Base-by-base conservation (phyloP, 2,888 invertebrate genomes). In the Hipparchia sbordonii region DNA sequence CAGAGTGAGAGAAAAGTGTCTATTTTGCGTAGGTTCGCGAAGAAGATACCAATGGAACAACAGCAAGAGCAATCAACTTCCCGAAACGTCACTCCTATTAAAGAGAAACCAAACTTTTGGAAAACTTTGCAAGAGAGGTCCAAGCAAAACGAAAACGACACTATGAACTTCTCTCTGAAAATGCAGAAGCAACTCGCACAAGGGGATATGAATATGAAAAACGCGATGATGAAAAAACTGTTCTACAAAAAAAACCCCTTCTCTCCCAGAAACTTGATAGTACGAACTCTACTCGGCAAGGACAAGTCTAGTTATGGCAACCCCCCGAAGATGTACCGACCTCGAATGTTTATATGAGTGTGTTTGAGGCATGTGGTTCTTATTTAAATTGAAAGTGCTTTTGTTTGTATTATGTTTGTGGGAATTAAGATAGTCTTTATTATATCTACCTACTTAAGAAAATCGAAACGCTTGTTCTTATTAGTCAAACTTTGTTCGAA, bases 231-330 rank as follows among this genome's bases (percentile, higher is more conserved):
- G 0, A 89, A 88, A 68, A 92, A 90, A 74, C 70, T 93, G 72
- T 90, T 93, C 76, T 74, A 87, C 66, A 92, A 91, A 78, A 85
- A 82, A 59, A 93, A 92, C 80, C 93, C 92, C 1, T 92, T 93
- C 71, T 91, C 92, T 7, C 87, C 90, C 0, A 82, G 85, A 54
- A 92, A 93, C 73, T 78, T 90, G 51, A 84, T 92, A 23, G 76
- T 92, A 39, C 86, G 80, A 74, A 90, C 92, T 6, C 75, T 93
- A 60, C 79, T 93, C 62, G 91, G 90, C 2, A 91, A 85, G 78
- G 90, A 92, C 74, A 86, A 82, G 75, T 84, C 89, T 6, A 89
- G 87, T 78, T 89, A 77, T 73, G 90, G 87, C 9, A 82, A 87
- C 2, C 82, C 90, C 2, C 84, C 85, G 39, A 76, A 74, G n/a